Conservation (phyloP, 2,113 vertebrate genomes). For the Sebastes schlegelii region DNA sequence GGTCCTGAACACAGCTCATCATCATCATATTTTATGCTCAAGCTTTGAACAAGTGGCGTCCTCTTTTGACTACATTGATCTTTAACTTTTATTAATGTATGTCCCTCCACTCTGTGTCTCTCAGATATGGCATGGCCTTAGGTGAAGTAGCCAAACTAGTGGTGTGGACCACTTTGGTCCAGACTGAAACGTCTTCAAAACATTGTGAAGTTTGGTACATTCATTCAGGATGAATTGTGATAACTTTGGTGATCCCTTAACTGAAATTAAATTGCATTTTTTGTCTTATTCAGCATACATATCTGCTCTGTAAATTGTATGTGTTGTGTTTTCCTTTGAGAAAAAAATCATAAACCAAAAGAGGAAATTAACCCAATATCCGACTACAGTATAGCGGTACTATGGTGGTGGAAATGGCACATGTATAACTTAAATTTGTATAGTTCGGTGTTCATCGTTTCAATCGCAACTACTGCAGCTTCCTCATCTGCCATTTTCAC, state of each 20-base stretch:
- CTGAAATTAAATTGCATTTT: not conserved
- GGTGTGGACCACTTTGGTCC: not conserved
- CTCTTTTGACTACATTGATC: constrained; percentile 28
- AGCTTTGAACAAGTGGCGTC: constrained; percentile 36
- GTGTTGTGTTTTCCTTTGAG: not conserved
- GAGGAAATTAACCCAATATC: not conserved
- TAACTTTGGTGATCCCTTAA: not conserved
- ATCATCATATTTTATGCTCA: constrained; percentile 48
- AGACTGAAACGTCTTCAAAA: not conserved
- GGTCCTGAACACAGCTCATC: constrained; percentile 54
- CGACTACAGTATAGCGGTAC: too few species aligned
- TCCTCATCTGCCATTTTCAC: too few species aligned
- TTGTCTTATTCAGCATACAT: not conserved
- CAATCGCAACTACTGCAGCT: too few species aligned
- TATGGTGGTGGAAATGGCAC: too few species aligned
- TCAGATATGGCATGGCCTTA: constrained; percentile 1
- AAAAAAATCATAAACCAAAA: not conserved
- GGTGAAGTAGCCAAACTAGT: constrained; percentile 5
- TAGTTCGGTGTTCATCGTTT: too few species aligned
- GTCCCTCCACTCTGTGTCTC: not conserved
- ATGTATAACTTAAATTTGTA: too few species aligned
- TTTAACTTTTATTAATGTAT: constrained; percentile 29
- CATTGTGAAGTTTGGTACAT: not conserved
- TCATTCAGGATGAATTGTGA: not conserved
- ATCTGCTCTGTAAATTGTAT: not conserved